Evolutionary conservation across 2,888 invertebrate species (phyloP), one percentile per base, ranked within the genome.

Genomic region (Leucophenga montana): DNA sequence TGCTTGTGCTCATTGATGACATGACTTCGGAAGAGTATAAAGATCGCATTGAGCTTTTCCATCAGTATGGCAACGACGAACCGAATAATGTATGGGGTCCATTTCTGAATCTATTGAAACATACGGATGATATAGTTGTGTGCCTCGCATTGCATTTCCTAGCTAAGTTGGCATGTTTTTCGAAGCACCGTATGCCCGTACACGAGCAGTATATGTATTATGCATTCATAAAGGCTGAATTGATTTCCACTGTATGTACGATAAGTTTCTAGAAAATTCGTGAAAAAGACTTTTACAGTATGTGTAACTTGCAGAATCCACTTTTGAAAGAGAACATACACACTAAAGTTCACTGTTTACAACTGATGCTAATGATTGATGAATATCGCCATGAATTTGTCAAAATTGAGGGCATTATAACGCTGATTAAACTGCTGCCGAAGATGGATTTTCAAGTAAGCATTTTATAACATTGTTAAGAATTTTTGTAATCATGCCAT

Each of bases 331-430:
- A 98, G 86, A 99, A 98, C 91, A 95, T 98, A 89, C 98, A 98
- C 89, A 97, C 98, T 3, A 97, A 97, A 75, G 98, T 95, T 18
- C 94, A 99, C 82, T 99, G 98, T 89, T 92, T 99, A 73, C 99
- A 99, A 91, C 97, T 99, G 97, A 96, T 98, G 97, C 91, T 99
- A 71, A 93, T 98, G 68, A 93, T 96, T 74, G 98, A 98, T 87
- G 95, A 95, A 85, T 99, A 99, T 90, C 94, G 98, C 79, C 93
- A 95, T 85, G 96, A 96, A 3, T 98, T 98, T 90, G 94, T 97
- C 67, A 93, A 95, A 6, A 95, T 97, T 20, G 98, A 98, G 88
- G 98, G 98, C 68, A 95, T 98, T 82, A 95, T 95, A 46, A 95
- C 96, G 33, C 91, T 99, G 72, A 91, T 97, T 66, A 93, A 94